Percentiles rank a stretch among this genome's conserved stretches.
phyloP scores from a whole-genome alignment of 2,888 invertebrate species.

The Venusia cambrica region DNA sequence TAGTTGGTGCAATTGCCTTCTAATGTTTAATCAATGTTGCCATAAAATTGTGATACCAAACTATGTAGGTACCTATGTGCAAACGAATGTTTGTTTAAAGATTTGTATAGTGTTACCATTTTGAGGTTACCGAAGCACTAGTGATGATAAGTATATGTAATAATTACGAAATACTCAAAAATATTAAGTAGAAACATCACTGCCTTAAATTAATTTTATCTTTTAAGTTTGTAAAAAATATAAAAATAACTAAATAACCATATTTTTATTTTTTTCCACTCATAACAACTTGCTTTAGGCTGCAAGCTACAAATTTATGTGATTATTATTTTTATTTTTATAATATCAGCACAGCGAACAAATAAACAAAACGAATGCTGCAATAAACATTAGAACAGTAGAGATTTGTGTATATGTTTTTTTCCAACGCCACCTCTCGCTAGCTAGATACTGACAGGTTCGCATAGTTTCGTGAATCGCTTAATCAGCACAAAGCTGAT shows the following conservation, averaged over 20 bases:
- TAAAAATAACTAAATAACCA: constrained; percentile 38
- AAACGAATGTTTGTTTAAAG: constrained; percentile 32
- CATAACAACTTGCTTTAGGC: not conserved
- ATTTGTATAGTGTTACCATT: constrained; percentile 32
- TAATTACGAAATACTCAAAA: constrained; percentile 66
- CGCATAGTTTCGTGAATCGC: no score
- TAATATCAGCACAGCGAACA: no score
- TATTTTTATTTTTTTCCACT: constrained; percentile 2
- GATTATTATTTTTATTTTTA: no score
- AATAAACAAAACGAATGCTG: no score
- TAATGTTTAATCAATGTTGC: constrained; percentile 43
- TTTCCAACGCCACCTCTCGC: no score
- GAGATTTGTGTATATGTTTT: no score
- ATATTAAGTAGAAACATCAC: constrained; percentile 58
- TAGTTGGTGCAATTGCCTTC: constrained; percentile 23
- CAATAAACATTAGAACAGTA: no score
- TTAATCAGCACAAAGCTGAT: no score
- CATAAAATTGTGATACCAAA: constrained; percentile 77
- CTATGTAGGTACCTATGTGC: constrained; percentile 34
- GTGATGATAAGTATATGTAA: constrained; percentile 41
- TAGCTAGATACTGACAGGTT: no score
- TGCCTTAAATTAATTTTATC: constrained; percentile 71
- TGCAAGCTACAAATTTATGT: no score
- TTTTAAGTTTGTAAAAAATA: constrained; percentile 52
- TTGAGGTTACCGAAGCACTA: constrained; percentile 48